Evolutionary conservation across 1,140 invertebrate genomes (phyloP).

Genomic region (Saccostrea cuccullata): DNA sequence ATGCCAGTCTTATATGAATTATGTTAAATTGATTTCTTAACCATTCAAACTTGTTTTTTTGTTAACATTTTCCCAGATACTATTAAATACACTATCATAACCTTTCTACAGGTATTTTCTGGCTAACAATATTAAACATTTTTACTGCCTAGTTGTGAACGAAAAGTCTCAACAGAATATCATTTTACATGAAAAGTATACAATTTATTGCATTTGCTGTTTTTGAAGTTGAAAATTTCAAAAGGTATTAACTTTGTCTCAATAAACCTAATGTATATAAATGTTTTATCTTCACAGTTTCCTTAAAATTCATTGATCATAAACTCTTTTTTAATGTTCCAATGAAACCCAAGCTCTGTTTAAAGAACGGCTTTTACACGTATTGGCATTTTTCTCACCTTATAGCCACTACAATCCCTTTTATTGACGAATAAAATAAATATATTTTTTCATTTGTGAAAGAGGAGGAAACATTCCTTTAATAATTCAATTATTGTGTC

Average conservation of each 20-base stretch:
- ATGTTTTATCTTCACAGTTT: constrained; percentile 10
- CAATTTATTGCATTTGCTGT: background rate
- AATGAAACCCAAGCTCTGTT: background rate
- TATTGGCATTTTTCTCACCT: background rate
- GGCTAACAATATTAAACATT: too few species aligned
- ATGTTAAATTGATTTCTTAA: constrained; percentile 8
- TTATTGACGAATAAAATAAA: background rate
- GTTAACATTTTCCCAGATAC: background rate
- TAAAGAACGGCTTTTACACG: background rate
- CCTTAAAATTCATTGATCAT: background rate
- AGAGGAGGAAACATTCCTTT: background rate
- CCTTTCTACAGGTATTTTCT: too few species aligned
- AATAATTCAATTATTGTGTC: background rate
- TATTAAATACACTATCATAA: too few species aligned
- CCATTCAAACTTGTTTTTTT: background rate
- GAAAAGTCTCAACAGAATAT: too few species aligned
- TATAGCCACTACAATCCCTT: constrained; percentile 4
- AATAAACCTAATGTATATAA: background rate
- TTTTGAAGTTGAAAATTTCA: background rate
- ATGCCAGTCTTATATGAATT: background rate
- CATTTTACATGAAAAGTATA: too few species aligned
- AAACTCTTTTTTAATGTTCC: background rate
- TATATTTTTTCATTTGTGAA: background rate
- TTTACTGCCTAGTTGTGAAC: too few species aligned
- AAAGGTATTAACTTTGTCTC: background rate